Conservation (phyloP, 1,140 invertebrate species). For the Zaprionus ornatus region DNA sequence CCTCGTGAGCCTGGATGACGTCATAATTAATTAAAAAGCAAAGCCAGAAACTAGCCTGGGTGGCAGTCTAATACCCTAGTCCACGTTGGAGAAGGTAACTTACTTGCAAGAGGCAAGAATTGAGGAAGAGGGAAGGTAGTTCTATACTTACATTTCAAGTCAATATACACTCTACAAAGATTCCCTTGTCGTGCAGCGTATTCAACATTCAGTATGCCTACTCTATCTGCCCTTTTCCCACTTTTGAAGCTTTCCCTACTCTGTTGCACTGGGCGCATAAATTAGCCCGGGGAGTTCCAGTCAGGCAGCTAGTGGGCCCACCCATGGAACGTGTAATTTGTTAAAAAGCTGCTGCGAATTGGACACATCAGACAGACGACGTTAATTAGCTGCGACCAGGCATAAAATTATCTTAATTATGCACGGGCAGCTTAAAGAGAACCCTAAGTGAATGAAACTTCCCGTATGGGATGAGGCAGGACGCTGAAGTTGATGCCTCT, state of each 20-base stretch:
- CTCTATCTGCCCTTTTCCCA: neutral
- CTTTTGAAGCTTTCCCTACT: neutral
- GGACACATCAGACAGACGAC: slow-evolving; percentile 42
- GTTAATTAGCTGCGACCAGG: slow-evolving; percentile 45
- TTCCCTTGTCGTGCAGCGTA: neutral
- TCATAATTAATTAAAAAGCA: slow-evolving; percentile 51
- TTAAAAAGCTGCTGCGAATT: slow-evolving; percentile 48
- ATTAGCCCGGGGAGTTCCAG: slow-evolving; percentile 33
- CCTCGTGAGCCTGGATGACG: slow-evolving; percentile 26
- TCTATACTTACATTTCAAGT: neutral
- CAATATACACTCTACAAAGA: neutral
- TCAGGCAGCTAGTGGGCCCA: neutral
- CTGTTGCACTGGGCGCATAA: slow-evolving; percentile 45
- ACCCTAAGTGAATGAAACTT: slow-evolving; percentile 31
- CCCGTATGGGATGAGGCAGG: neutral
- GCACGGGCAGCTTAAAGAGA: slow-evolving; percentile 20
- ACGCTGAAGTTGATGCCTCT: slow-evolving; percentile 14
- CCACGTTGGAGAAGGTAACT: neutral
- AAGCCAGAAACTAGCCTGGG: neutral
- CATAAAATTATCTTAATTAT: slow-evolving; percentile 42
- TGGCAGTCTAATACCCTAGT: neutral
- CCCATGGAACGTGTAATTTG: slow-evolving; percentile 41
- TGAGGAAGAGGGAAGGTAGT: neutral
- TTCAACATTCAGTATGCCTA: neutral
- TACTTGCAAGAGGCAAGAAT: neutral